phyloP scores from a whole-genome alignment of 2,888 invertebrate genomes.

The Troilus luridus region DNA sequence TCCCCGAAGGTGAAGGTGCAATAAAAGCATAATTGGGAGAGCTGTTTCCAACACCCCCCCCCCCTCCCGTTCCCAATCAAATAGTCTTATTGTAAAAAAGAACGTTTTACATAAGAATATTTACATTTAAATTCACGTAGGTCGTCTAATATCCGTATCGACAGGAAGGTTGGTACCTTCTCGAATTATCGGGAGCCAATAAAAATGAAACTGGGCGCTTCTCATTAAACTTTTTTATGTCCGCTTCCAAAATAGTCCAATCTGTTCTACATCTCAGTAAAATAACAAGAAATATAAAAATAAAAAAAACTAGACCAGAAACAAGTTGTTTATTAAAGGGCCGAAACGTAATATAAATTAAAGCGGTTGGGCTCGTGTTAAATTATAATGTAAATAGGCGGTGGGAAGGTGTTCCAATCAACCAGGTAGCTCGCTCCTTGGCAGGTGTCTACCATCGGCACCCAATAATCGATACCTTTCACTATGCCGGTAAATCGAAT shows the following conservation, averaged over 20 bases:
- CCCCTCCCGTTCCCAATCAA: neutral
- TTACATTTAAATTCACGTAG: constrained; percentile 34
- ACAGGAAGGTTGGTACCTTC: neutral
- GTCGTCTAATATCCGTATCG: constrained; percentile 31
- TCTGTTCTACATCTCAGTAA: constrained; percentile 43
- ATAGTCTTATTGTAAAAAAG: constrained; percentile 38
- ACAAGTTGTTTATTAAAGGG: constrained; percentile 45
- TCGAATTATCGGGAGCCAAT: neutral
- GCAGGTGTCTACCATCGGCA: neutral
- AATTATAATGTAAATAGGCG: constrained; percentile 46
- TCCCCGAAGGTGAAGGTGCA: neutral
- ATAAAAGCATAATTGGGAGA: neutral
- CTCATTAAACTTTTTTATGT: constrained; percentile 40
- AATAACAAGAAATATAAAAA: constrained; percentile 12
- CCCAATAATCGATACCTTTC: neutral
- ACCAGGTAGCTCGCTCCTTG: constrained; percentile 5
- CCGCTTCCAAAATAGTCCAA: constrained; percentile 15
- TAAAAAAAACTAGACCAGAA: neutral
- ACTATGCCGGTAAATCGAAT: neutral
- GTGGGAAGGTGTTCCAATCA: constrained; percentile 33
- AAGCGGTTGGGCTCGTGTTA: constrained; percentile 20
- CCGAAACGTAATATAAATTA: constrained; percentile 39
- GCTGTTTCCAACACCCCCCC: constrained; percentile 13
- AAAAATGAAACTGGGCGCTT: neutral
- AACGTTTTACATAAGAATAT: neutral